Evolutionary conservation across 1,140 invertebrate genomes (phyloP), one percentile per base, ranked within the genome.

Genomic region (Nautilus pompilius): DNA sequence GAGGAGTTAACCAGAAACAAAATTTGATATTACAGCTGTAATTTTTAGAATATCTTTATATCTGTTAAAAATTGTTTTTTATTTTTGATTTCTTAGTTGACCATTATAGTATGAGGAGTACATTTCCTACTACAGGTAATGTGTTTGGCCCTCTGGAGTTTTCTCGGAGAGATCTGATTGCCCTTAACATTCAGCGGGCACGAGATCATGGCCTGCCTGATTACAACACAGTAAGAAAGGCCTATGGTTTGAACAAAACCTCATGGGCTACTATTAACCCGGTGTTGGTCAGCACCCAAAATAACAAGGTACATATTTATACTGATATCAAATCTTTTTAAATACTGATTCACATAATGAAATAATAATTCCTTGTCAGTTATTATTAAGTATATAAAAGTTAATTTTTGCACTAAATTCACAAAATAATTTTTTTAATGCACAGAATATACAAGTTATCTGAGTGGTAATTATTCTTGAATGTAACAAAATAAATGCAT

Each of bases 141-240:
- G 86, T 98, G 0, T 99, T 98, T 79, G 97, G 97, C 0, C 95
- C 96, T 0, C 94, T 98, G 90, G 96, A 99, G 72, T 99, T 98
- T 81, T 95, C 95, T 0, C 85, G 96, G 26, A 83, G 96, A 6
- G 97, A 99, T 84, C 86, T 99, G 49, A 95, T 93, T 0, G 96
- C 96, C 0, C 80, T 98, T 0, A 99, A 98, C 72, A 98, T 99
- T 53, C 98, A 99, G 95, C 84, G 96, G 54, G 96, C 95, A 1
- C 85, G 96, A 29, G 96, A 99, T 77, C 98, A 97, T 74, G 96
- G 97, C 1, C 81, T 99, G 0, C 90, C 96, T 0, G 93, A 98
- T 81, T 99, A 99, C 80, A 99, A 99, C 77, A 93, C 92, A 0
- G 91, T 93, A 0, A 86, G 90, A 76, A 86, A 84, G 65, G 83